These are phyloP conservation scores for Deroplatys truncata DNA, from an alignment of 2,888 invertebrate genomes.

Conservation along the genomic window DNA sequence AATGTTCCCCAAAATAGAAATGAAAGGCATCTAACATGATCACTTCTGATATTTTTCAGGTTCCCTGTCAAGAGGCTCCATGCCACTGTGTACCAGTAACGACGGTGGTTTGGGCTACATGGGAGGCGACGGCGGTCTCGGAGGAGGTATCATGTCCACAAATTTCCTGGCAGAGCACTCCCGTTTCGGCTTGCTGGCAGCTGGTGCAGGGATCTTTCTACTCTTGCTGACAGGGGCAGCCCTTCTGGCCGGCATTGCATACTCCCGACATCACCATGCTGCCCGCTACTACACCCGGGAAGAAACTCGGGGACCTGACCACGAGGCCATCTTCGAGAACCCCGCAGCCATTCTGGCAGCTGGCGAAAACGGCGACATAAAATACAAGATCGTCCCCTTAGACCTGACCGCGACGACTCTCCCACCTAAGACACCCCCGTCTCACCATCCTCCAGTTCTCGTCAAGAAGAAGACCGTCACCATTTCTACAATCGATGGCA, in stretches of 20 bases:
- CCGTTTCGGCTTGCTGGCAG: slow-evolving; percentile 51
- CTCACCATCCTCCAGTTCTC: background rate
- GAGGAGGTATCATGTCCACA: slow-evolving; percentile 30
- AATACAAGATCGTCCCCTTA: slow-evolving; percentile 28
- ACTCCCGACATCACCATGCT: slow-evolving; percentile 64
- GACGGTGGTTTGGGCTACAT: slow-evolving; percentile 48
- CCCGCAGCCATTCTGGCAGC: slow-evolving; percentile 42
- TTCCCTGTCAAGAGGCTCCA: slow-evolving; percentile 41
- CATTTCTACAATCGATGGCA: slow-evolving; percentile 37
- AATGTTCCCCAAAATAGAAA: too few species aligned
- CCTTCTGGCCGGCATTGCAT: slow-evolving; percentile 51
- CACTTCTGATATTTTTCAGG: background rate
- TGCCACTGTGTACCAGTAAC: slow-evolving; percentile 49
- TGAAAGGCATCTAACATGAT: too few species aligned
- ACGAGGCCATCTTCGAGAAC: slow-evolving; percentile 44
- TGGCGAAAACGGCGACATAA: slow-evolving; percentile 50
- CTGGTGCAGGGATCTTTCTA: slow-evolving; percentile 54
- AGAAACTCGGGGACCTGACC: slow-evolving; percentile 52
- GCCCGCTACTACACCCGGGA: slow-evolving; percentile 78
- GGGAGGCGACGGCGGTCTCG: slow-evolving; percentile 37
- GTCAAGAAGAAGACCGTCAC: slow-evolving; percentile 30
- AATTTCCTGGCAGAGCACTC: slow-evolving; percentile 50
- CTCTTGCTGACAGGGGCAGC: slow-evolving; percentile 44
- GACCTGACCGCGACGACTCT: slow-evolving; percentile 15
- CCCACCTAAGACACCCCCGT: slow-evolving; percentile 14